A percentile compares a stretch with the other conserved stretches of the same genome.
Evolutionary conservation across 2,797 vertebrate species (phyloP).

Genomic region (Podarcis siculus): DNA sequence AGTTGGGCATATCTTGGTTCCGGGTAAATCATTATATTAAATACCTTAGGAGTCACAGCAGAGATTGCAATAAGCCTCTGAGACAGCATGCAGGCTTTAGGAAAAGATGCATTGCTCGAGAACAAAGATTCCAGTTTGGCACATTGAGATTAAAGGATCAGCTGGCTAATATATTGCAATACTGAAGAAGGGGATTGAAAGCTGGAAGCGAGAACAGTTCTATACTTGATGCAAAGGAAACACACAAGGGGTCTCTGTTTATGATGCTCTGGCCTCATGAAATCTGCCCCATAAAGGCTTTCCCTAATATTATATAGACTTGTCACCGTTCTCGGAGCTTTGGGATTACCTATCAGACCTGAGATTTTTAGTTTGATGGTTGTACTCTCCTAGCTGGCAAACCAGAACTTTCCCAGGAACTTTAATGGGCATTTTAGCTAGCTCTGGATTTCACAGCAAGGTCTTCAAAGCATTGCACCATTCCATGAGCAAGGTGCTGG

Average conservation of each 20-base stretch:
- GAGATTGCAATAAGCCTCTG: background rate
- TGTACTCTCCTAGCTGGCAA: conserved; percentile 32
- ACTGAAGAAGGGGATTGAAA: conserved; percentile 8
- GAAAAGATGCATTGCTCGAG: background rate
- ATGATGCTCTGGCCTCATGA: rapidly evolving
- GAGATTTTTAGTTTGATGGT: conserved; percentile 27
- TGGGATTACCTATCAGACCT: conserved; percentile 7
- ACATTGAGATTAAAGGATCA: conserved; percentile 39
- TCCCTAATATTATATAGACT: conserved; percentile 30
- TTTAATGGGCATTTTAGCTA: conserved; percentile 56
- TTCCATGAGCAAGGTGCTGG: background rate
- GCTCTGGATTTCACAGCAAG: conserved; percentile 30
- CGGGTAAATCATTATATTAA: conserved; percentile 3
- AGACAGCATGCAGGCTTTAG: conserved; percentile 4
- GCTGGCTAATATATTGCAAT: background rate
- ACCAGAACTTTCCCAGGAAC: conserved; percentile 42
- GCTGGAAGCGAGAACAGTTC: conserved; percentile 35
- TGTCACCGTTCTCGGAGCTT: conserved; percentile 7
- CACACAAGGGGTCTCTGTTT: background rate
- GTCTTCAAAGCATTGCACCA: background rate
- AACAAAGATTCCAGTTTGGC: conserved; percentile 17
- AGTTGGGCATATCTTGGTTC: background rate
- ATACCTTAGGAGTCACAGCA: background rate
- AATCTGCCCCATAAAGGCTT: conserved; percentile 1
- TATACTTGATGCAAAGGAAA: background rate